Evolutionary conservation across 2,888 invertebrate genomes (phyloP), one percentile per base, ranked within the genome.

Genomic region (Caenorhabditis uteleia): DNA sequence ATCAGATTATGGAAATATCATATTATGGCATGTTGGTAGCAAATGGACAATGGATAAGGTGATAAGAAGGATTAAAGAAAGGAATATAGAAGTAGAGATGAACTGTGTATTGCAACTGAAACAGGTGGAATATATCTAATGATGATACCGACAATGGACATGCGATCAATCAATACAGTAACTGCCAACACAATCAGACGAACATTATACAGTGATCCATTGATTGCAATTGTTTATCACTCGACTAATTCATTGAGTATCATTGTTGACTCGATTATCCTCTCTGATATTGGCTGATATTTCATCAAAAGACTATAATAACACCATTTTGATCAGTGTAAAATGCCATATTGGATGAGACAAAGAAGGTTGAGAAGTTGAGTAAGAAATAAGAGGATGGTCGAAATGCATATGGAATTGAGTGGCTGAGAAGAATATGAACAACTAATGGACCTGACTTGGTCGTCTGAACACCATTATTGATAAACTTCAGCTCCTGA

Each of bases 51-150:
- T 65, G 2, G 65, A 10, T 20, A 5, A 7, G 18, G 45, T 4
- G 3, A n/a, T 21, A 29, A 40, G 20, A 44, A 5, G 29, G 25
- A 26, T 23, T 44, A 18, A 10, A 44, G 7, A n/a, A 4, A 25
- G 26, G 20, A 10, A 36, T 10, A 10, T 36, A 10, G n/a, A n/a
- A 36, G 21, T 16, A 53, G 46, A 4, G 47, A 50, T 23, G 60
- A 65, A 34, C 18, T 16, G 10, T 60, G 57, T 23, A 46, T 60
- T 31, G 56, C 58, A 0, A 59, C 56, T 8, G 64, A 64, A 39
- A 68, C 68, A 6, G 64, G 64, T 16, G 68, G 68, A 45, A 26
- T 64, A 14, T 68, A 60, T 29, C 16, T 49, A 1, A 2, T 51
- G 12, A 31, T 18, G 0, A 55, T 68, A 1, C 68, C 68, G 12